phyloP scores from a whole-genome alignment of 1,140 invertebrate genomes.

The Aphelenchoides fujianensis region DNA sequence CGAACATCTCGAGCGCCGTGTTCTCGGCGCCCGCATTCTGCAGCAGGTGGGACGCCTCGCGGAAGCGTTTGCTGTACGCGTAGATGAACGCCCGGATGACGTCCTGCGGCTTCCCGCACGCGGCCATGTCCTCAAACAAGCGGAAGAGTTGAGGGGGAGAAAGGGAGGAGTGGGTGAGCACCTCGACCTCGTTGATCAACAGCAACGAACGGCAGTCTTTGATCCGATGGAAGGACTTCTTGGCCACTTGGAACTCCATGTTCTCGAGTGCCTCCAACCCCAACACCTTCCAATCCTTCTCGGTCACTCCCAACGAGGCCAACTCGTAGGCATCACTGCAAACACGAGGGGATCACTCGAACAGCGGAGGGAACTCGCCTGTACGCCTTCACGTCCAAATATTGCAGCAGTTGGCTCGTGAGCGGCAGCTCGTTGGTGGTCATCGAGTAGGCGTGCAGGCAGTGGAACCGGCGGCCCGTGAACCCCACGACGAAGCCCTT shows the following conservation, averaged over 20 bases:
- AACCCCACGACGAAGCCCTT: constrained; percentile 83
- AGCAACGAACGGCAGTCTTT: constrained; percentile 76
- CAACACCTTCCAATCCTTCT: constrained; percentile 84
- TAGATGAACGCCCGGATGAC: constrained; percentile 80
- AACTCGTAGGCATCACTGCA: constrained; percentile 82
- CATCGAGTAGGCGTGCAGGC: constrained; percentile 83
- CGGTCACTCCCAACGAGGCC: constrained; percentile 88
- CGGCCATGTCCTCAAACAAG: constrained; percentile 46
- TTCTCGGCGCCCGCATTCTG: constrained; percentile 77
- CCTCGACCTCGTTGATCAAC: constrained; percentile 75
- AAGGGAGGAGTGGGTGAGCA: constrained; percentile 56
- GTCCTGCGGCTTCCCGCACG: constrained; percentile 69
- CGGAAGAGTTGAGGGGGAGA: constrained; percentile 17
- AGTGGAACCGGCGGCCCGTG: constrained; percentile 64
- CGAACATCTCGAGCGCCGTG: constrained; percentile 86
- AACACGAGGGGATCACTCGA: constrained; percentile 18
- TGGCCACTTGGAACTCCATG: constrained; percentile 79
- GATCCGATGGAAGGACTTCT: constrained; percentile 79
- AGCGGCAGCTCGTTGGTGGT: constrained; percentile 84
- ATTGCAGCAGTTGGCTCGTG: constrained; percentile 76
- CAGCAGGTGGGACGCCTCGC: constrained; percentile 82
- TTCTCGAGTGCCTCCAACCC: constrained; percentile 80
- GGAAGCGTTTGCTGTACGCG: constrained; percentile 80
- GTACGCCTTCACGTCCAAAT: constrained; percentile 42
- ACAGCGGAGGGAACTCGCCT: constrained; percentile 45